Evolutionary conservation across 2,888 invertebrate genomes (phyloP), one percentile per base, ranked within the genome.

Genomic region (Chrysomela aeneicollis): DNA sequence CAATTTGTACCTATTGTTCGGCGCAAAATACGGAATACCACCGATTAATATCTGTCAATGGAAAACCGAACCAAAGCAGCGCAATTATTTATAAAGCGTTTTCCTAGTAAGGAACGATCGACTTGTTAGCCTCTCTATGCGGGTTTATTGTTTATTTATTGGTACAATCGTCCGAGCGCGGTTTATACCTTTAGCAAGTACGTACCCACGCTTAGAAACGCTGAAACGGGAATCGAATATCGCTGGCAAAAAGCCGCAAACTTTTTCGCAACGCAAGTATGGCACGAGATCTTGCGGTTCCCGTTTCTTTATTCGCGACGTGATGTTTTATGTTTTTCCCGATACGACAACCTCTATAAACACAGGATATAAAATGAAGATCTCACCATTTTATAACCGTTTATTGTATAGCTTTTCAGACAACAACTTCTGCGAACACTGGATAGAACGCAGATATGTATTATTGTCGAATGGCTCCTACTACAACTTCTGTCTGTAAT

Each of bases 61-160:
- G 59, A 17, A 47, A 30, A 60, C 54, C 51, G 37, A 51, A 47
- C 59, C 10, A 42, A 52, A 58, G 59, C 46, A 59, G 54, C 59
- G 55, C 66, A 53, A 66, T 66, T 66, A 66, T 55, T 66, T 66
- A 66, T 66, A 62, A 62, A 62, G 47, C 62, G 55, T 50, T 51
- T 51, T 62, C 61, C 61, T 19, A 61, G 62, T 58, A 61, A 59
- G 66, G 66, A 54, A 51, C 59, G 66, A 61, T 62, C 50, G 62
- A 59, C 66, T 62, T 66, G 62, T 54, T 59, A 61, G 59, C 61
- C 52, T 53, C 61, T 65, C 59, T 59, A 67, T 68, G 70, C 70
- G 63, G 68, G 63, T 63, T 68, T 68, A 70, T 70, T 70, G 68
- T 70, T 68, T 70, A 70, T 70, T 70, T 70, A 70, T 70, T 70